Evolutionary conservation across 2,113 vertebrate species (phyloP), one percentile per base, ranked within the genome.

Genomic region (Natator depressus): DNA sequence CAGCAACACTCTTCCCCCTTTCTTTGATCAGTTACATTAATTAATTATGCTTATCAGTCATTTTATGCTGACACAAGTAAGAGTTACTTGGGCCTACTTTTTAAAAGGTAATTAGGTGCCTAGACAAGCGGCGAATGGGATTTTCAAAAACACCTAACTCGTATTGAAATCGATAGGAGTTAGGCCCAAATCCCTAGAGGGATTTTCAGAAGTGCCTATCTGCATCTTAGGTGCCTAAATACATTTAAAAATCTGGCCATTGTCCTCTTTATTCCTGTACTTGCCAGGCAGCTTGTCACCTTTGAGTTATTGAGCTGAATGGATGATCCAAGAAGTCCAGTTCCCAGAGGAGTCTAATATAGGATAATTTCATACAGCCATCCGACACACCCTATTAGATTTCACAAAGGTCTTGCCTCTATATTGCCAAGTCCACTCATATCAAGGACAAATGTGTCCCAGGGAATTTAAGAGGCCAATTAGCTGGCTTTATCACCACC

Each of bases 391-490:
- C 53, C 46, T 38, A 42, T 47, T 65, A 22, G 51, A 29, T 46
- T 46, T 84, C 38, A 20, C 4, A 1, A 27, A 84, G 47, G 72
- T 86, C 62, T 27, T 35, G 14, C 47, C 79, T 83, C 65, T 10
- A 12, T 29, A 29, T 27, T 1, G 1, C 50, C 51, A 29, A 93
- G 24, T 79, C 51, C 31, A 2, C 22, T 84, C 90, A 50, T 69
- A 25, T 51, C 75, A 72, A 88, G 80, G 55, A 89, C 80, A 93
- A 78, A 29, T 8, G 19, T 69, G 59, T 84, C 62, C 31, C 62
- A 88, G 54, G 35, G 65, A 85, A 88, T 82, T 91, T 54, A 81
- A 88, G 75, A 17, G 76, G n/a, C 25, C 83, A 24, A 79, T 89
- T 47, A 90, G 5, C 62, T 19, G 19, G 53, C 19, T 90, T 93